Evolutionary conservation across 2,797 vertebrate species (phyloP), one percentile per base, ranked within the genome.

Genomic region (Salmo trutta): DNA sequence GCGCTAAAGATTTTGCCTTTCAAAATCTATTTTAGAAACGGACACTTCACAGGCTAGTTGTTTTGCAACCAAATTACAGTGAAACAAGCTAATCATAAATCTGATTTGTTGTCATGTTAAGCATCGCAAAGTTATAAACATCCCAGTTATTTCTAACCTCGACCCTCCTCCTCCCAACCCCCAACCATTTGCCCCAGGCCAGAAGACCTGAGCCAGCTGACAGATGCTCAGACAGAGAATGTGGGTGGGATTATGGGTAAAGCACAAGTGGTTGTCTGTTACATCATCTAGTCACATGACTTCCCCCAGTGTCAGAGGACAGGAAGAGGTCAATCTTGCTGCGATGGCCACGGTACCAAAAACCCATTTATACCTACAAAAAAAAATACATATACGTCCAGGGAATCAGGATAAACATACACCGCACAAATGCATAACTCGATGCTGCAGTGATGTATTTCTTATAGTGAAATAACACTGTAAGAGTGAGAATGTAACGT

Each of bases 221-320:
- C 82, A 79, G 79, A 83, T 81, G 79, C 79, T 78, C 79, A 76
- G 56, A 83, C 73, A 56, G 73, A 73, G 76, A 76, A 78, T 76
- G 70, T 73, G 71, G 76, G 75, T 36, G 76, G 79, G 76, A 78
- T 83, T 77, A 78, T 79, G 73, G 41, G 65, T 74, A 77, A 62
- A 78, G 29, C 66, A 71, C 66, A 59, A 53, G 54, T 70, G 76
- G 62, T 36, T 27, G 54, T 67, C 10, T 27, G 36, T 82, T 82
- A 80, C 74, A 78, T 81, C 76, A 82, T 73, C 75, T 54, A 16
- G 74, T 86, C 76, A 80, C 71, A 77, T 81, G 75, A 83, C 76
- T 33, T 16, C 24, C 41, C 62, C 59, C 47, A 5, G 27, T 27
- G 74, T 36, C 72, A 75, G 7, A 68, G n/a, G 19, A 66, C 16